Evolutionary conservation across 2,888 invertebrate genomes (phyloP).

Genomic region (Anaspis maculata): DNA sequence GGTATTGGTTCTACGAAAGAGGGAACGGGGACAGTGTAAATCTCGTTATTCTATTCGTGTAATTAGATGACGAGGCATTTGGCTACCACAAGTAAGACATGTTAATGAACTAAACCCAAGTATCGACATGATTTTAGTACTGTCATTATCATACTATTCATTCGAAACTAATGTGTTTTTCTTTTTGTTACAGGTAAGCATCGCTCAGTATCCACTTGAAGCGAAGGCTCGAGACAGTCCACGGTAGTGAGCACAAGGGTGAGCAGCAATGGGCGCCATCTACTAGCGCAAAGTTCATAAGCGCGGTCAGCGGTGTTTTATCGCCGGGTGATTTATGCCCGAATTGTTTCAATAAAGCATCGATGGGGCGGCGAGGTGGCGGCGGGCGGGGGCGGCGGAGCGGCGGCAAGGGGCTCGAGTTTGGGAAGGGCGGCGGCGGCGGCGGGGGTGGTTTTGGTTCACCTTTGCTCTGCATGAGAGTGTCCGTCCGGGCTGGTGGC

Average conservation of each 20-base stretch:
- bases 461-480: slow-evolving; percentile 55
- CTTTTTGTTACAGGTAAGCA: slow-evolving; percentile 13
- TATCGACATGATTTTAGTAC: too few species aligned
- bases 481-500: slow-evolving; percentile 43
- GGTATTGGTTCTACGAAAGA: too few species aligned
- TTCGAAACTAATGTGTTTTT: too few species aligned
- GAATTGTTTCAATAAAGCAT: slow-evolving; percentile 25
- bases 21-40: too few species aligned
- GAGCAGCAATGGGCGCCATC: not conserved
- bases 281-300: slow-evolving; percentile 18
- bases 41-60: too few species aligned
- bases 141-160: too few species aligned
- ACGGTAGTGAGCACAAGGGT: too few species aligned
- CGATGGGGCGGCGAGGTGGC: slow-evolving; percentile 14
- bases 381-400: not conserved
- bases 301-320: slow-evolving; percentile 23
- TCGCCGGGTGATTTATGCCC: slow-evolving; percentile 24
- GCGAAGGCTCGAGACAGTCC: too few species aligned
- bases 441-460: slow-evolving; percentile 21
- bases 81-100: too few species aligned
- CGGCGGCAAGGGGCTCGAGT: slow-evolving; percentile 5
- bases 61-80: too few species aligned
- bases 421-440: slow-evolving; percentile 10
- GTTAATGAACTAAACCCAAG: too few species aligned
- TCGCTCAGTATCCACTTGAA: too few species aligned